Evolutionary conservation across 1,140 invertebrate species (phyloP).

Genomic region (Drosophila sproati): DNA sequence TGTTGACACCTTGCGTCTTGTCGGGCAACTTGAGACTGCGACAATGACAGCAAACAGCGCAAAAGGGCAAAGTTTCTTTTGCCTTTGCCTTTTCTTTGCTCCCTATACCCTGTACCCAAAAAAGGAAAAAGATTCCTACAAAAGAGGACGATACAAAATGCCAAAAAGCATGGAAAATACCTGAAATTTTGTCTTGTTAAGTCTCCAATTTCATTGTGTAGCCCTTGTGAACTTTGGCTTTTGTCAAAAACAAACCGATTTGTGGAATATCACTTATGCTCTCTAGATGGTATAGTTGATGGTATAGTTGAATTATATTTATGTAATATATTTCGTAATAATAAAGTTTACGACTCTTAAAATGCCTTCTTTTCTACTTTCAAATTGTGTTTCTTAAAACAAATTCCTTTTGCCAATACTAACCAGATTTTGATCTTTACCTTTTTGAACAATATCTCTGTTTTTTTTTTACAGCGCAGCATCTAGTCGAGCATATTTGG

Average conservation of each 20-base stretch:
- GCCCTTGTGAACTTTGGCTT: background rate
- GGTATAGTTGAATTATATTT: no score
- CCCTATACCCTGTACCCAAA: constrained; percentile 18
- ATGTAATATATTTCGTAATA: background rate
- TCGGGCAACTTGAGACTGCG: constrained; percentile 52
- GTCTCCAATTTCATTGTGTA: background rate
- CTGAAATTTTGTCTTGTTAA: background rate
- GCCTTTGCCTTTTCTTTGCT: constrained; percentile 37
- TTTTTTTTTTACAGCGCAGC: constrained; percentile 12
- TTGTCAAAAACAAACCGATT: background rate
- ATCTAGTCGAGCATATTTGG: constrained; percentile 1
- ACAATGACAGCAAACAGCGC: constrained; percentile 55
- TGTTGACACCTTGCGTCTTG: constrained; percentile 81
- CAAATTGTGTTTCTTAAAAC: no score
- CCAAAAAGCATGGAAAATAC: background rate
- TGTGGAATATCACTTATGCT: background rate
- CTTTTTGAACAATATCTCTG: no score
- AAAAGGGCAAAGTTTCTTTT: constrained; percentile 71
- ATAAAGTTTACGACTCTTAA: background rate
- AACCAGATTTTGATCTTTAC: no score
- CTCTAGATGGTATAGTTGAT: background rate
- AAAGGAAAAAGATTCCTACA: background rate
- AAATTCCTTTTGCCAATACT: no score
- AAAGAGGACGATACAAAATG: background rate
- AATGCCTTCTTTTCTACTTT: no score